phyloP scores from a whole-genome alignment of 2,113 vertebrate genomes.

The Oryctolagus cuniculus region mOryCun1.1 NC_091433.1:157016001-157016500 shows the following conservation, averaged over 20 bases:
- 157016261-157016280: not conserved
- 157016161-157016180: slow-evolving; percentile 23
- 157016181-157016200: not conserved
- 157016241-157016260: slow-evolving; percentile 15
- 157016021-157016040: not conserved
- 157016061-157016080: slow-evolving; percentile 6
- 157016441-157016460: not conserved
- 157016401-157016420: slow-evolving; percentile 45
- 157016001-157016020: not conserved
- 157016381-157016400: not conserved
- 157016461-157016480: not conserved
- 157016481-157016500: not conserved
- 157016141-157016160: not conserved
- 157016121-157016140: not conserved
- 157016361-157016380: not conserved
- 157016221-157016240: not conserved
- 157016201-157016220: not conserved
- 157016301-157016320: not conserved
- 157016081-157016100: not conserved
- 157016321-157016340: not conserved
- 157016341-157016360: not conserved
- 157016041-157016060: not conserved
- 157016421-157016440: not conserved
- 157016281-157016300: not conserved
- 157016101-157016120: not conserved